A percentile compares a stretch with the other conserved stretches of the same genome.
Evolutionary conservation across 2,113 vertebrate genomes (phyloP).

Genomic region (Pelobates fuscus): DNA sequence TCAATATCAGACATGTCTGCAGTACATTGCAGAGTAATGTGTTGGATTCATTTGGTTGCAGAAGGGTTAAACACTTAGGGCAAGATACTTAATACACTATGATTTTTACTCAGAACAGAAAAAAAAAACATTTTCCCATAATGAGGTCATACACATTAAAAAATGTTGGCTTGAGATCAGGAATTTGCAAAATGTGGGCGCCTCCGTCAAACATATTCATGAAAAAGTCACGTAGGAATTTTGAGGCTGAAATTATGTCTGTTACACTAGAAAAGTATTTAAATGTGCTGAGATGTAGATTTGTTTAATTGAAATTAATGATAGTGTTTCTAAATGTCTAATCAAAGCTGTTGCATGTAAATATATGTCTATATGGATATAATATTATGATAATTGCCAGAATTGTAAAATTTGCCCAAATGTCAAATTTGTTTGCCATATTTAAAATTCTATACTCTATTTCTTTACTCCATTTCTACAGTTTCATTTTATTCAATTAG

Average conservation of each 20-base stretch:
- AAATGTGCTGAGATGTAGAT: conserved; percentile 25
- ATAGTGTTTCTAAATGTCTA: conserved; percentile 36
- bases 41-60: background rate
- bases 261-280: conserved; percentile 40
- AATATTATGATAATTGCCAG: no score
- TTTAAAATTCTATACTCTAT: conserved; percentile 40
- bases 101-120: conserved; percentile 8
- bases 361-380: conserved; percentile 16
- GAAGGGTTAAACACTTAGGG: conserved; percentile 18
- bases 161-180: conserved; percentile 37
- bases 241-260: conserved; percentile 35
- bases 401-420: no score
- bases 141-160: conserved; percentile 42
- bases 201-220: conserved; percentile 39
- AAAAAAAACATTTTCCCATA: conserved; percentile 32
- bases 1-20: background rate
- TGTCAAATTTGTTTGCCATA: conserved; percentile 21
- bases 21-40: background rate
- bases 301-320: conserved; percentile 32
- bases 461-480: conserved; percentile 29
- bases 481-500: conserved; percentile 47
- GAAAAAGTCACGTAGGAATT: conserved; percentile 47
- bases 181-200: conserved; percentile 40
- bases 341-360: conserved; percentile 18
- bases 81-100: conserved; percentile 20